Percentiles rank a stretch among this genome's conserved stretches.
phyloP scores from a whole-genome alignment of 1,140 invertebrate species.

The Berghia stephanieae region DNA sequence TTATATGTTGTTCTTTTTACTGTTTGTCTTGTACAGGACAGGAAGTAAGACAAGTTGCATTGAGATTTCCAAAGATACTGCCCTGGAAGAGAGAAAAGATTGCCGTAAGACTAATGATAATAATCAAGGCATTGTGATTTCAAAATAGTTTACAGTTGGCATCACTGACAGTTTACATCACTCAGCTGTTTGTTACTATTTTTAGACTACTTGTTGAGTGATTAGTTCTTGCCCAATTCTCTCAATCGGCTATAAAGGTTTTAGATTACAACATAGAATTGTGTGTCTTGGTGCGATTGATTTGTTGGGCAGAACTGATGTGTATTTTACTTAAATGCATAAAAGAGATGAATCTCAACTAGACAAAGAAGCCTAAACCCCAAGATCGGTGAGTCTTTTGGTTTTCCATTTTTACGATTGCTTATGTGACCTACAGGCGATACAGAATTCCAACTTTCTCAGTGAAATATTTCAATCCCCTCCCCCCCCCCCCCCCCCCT shows the following conservation, averaged over 20 bases:
- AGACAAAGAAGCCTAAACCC: background rate
- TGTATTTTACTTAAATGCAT: background rate
- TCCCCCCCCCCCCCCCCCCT: background rate
- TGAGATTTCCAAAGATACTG: conserved; percentile 10
- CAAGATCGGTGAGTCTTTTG: too few species aligned
- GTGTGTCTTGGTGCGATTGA: too few species aligned
- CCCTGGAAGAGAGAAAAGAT: background rate
- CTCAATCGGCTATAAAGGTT: too few species aligned
- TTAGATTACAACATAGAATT: too few species aligned
- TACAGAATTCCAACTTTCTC: background rate
- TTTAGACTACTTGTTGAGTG: too few species aligned
- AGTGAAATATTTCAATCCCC: background rate
- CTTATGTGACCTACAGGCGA: background rate
- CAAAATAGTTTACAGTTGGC: too few species aligned
- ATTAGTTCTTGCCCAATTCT: too few species aligned
- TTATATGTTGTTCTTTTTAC: background rate
- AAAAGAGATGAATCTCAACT: background rate
- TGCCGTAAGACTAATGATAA: background rate
- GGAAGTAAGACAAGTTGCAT: background rate
- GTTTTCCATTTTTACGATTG: too few species aligned
- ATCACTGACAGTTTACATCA: too few species aligned
- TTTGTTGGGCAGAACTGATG: too few species aligned
- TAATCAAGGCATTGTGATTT: background rate
- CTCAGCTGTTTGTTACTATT: too few species aligned
- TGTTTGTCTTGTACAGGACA: conserved; percentile 1